A percentile compares a stretch with the other conserved stretches of the same genome.
Conservation (phyloP, 2,797 vertebrate species). For the Rousettus madagascariensis region DNA sequence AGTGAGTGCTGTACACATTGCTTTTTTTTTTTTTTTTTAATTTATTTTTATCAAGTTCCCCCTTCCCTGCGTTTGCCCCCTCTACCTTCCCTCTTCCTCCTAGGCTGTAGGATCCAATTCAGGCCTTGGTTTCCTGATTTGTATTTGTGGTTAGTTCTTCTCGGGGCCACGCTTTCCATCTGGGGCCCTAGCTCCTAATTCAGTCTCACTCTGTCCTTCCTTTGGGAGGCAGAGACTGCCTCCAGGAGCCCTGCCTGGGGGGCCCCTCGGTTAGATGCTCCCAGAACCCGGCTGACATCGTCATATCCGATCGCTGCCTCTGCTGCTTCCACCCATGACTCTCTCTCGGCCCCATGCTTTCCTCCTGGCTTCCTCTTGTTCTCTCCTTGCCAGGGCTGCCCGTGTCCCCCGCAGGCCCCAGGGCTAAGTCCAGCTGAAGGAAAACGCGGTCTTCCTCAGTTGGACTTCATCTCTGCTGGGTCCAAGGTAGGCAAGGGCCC, state of each 20-base stretch:
- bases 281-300: neutral
- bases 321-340: neutral
- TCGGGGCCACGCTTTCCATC: neutral
- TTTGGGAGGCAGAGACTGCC: neutral
- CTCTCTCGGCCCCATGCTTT: neutral
- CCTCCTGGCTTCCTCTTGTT: neutral
- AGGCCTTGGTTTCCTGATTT: neutral
- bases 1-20: neutral
- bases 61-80: accelerated
- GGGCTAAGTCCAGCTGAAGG: neutral
- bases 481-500: neutral
- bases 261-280: neutral
- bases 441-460: neutral
- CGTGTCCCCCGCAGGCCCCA: neutral
- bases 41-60: neutral
- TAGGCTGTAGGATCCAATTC: neutral
- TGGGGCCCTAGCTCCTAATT: neutral
- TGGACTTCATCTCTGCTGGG: neutral
- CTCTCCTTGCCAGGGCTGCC: neutral
- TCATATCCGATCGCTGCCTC: neutral
- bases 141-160: neutral
- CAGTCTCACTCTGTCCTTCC: neutral
- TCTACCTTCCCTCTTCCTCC: neutral
- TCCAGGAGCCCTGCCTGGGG: neutral
- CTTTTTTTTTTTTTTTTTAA: no score